Evolutionary conservation across 1,140 invertebrate species (phyloP), one percentile per base, ranked within the genome.

Genomic region (Ooceraea biroi): DNA sequence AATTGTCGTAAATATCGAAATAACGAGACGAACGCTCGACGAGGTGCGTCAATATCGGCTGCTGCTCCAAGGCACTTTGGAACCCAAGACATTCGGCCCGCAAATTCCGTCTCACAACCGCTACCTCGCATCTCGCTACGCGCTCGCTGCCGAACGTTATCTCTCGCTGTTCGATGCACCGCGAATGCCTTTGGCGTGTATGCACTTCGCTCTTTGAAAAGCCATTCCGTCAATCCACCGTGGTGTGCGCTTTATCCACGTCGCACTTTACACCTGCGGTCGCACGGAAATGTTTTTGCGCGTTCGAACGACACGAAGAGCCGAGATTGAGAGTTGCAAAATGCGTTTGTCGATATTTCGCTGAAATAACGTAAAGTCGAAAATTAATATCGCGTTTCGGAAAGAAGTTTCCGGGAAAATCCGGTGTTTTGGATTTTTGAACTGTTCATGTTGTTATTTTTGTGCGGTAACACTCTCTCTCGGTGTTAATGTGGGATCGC

Each of bases 1-100:
- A 46, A 27, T 46, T n/a, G 73, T 65, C 27, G 25, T 80, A 80
- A 80, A 80, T 80, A 80, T 80, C 50, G 41, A 71, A 52, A 80
- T 48, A 19, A 57, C 25, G 25, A 58, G 36, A 80, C 74, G 41
- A 77, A 66, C 41, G 36, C 30, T 57, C 36, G 30, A 60, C 8
- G 50, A 8, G 57, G 52, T 71, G 41, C 36, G 52, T 80, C 63
- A 80, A 80, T 78, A 78, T 77, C 50, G 65, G 25, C 22, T 19
- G 52, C 52, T 36, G 19, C 19, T 69, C 14, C 12, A 50, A 58
- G n/a, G 65, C 76, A 80, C 41, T 78, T 78, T 69, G 27, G 30
- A 44, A 55, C 76, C n/a, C n/a, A 55, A 69, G 63, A 44, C 48
- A 41, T 41, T 78, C 22, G n/a, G 27, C 36, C 50, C 50, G 52